These are phyloP conservation scores for Bedellia somnulentella DNA, from an alignment of 2,888 invertebrate genomes.

Conservation along the genomic window DNA sequence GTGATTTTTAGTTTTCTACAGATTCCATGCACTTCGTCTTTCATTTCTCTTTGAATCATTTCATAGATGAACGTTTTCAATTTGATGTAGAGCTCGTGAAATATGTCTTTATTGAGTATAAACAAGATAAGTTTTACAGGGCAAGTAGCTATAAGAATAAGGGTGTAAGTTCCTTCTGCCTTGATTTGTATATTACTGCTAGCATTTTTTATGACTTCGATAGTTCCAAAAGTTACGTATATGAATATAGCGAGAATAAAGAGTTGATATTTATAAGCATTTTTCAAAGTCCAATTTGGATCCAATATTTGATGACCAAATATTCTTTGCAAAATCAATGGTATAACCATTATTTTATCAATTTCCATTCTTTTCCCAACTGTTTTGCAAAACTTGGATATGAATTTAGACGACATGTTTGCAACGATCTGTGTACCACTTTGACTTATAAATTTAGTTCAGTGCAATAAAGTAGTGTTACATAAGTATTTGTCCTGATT, in stretches of 20 bases:
- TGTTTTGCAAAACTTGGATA: too few relatives aligned
- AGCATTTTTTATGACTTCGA: constrained; percentile 17
- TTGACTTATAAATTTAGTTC: too few relatives aligned
- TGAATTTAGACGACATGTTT: too few relatives aligned
- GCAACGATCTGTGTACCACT: too few relatives aligned
- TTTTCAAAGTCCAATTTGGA: constrained; percentile 27
- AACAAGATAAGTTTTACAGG: constrained; percentile 20
- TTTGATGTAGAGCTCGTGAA: constrained; percentile 19
- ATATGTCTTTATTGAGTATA: constrained; percentile 15
- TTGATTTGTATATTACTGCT: constrained; percentile 15
- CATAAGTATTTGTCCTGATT: too few relatives aligned
- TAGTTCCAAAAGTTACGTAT: constrained; percentile 29
- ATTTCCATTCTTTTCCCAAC: constrained; percentile 21
- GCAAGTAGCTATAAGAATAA: constrained; percentile 18
- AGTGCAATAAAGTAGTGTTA: too few relatives aligned
- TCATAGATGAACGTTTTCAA: constrained; percentile 21
- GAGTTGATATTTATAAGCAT: constrained; percentile 17
- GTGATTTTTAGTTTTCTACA: constrained; percentile 12
- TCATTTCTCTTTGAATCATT: too few relatives aligned
- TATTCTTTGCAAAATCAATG: constrained; percentile 20
- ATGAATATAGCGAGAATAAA: constrained; percentile 15
- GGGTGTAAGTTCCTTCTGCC: constrained; percentile 27
- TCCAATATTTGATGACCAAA: constrained; percentile 31
- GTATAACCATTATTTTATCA: constrained; percentile 18
- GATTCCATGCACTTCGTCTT: constrained; percentile 14